These are phyloP conservation scores for Hypselothyrea guttata DNA, from an alignment of 2,888 invertebrate species.

Conservation along the genomic window DNA sequence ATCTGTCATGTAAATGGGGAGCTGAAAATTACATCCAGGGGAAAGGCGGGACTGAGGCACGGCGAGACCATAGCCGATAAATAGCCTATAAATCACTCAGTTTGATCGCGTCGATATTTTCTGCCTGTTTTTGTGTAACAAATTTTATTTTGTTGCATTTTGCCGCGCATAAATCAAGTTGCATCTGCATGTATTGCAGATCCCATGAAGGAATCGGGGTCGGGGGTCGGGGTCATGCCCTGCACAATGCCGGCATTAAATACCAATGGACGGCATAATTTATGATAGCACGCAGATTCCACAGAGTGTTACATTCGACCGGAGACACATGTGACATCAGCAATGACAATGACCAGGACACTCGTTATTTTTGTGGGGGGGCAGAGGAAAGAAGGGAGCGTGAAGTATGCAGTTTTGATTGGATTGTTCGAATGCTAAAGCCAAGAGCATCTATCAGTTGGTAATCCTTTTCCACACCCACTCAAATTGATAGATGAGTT, in stretches of 20 bases:
- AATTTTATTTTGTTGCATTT: conserved; percentile 70
- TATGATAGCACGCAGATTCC: conserved; percentile 51
- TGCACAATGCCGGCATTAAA: conserved; percentile 62
- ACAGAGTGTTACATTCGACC: conserved; percentile 31
- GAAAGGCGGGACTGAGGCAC: not conserved
- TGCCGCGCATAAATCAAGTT: conserved; percentile 61
- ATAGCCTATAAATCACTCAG: conserved; percentile 68
- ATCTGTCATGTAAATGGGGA: conserved; percentile 48
- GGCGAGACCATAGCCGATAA: conserved; percentile 44
- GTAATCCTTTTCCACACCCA: too few relatives aligned
- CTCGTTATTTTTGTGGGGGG: not conserved
- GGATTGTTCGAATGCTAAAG: conserved; percentile 6
- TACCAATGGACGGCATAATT: conserved; percentile 58
- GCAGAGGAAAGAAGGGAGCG: not conserved
- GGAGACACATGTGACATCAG: conserved; percentile 68
- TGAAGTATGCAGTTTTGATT: conserved; percentile 26
- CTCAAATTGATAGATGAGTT: too few relatives aligned
- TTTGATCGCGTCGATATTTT: conserved; percentile 71
- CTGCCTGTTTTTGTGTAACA: conserved; percentile 36
- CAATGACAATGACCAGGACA: conserved; percentile 57
- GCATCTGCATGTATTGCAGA: too few relatives aligned
- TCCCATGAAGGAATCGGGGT: conserved; percentile 8
- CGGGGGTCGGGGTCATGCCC: conserved; percentile 1
- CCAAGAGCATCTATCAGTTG: conserved; percentile 1
- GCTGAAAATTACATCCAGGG: conserved; percentile 48